Percentiles rank a stretch among this genome's conserved stretches.
Evolutionary conservation across 2,888 invertebrate genomes (phyloP).

Genomic region (Pherbina coryleti): DNA sequence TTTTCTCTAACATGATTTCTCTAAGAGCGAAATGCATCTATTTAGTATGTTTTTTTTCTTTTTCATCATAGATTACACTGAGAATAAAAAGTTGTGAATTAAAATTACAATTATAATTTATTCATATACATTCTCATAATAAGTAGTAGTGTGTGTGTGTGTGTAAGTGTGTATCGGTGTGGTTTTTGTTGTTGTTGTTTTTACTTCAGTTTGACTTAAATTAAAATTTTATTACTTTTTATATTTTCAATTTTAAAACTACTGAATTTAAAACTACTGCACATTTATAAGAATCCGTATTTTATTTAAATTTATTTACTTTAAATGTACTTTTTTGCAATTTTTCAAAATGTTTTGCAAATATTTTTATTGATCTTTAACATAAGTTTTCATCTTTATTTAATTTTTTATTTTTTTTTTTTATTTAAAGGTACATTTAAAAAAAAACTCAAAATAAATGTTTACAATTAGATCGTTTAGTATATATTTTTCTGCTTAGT

Average conservation of each 20-base stretch:
- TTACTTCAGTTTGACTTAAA: not conserved
- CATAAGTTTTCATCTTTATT: not conserved
- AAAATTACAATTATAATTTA: slow-evolving; percentile 22
- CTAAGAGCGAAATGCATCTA: not conserved
- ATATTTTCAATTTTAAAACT: not conserved
- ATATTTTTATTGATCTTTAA: not conserved
- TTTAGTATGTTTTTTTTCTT: not conserved
- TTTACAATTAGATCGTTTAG: slow-evolving; percentile 39
- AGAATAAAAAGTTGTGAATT: slow-evolving; percentile 18
- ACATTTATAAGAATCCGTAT: slow-evolving; percentile 30
- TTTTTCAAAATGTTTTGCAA: not conserved
- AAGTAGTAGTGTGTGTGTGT: not conserved
- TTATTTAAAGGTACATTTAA: slow-evolving; percentile 46
- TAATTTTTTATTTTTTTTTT: slow-evolving; percentile 16
- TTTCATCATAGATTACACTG: slow-evolving; percentile 9
- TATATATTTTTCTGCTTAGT: not conserved
- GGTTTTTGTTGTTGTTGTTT: not conserved
- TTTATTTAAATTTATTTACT: not conserved
- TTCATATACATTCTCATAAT: not conserved
- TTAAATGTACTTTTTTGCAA: not conserved
- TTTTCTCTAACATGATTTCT: slow-evolving; percentile 5
- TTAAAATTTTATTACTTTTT: not conserved
- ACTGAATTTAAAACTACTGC: slow-evolving; percentile 20
- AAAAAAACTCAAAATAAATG: slow-evolving; percentile 30
- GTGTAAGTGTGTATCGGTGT: not conserved